Base-by-base conservation (phyloP, 2,113 vertebrate species). In the Tricholaema leucomelas region DNA sequence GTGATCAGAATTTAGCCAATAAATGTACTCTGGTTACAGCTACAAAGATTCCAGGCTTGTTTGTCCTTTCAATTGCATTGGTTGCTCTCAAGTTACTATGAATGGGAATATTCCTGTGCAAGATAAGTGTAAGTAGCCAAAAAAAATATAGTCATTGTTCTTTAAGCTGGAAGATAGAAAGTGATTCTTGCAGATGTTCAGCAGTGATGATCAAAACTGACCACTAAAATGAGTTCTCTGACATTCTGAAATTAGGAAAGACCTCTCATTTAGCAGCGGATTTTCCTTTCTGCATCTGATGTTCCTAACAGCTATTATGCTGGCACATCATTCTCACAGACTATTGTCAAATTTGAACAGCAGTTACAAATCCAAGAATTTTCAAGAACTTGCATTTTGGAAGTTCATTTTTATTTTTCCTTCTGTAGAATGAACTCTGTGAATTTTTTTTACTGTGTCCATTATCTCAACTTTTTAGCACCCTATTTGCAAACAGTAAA, bases 341-440 rank as follows among this genome's bases (percentile, higher is more conserved):
- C 54, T 81, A 86, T 91, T 96, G 88, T 96, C 96, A 85, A 79
- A 74, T 82, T 81, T 91, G 61, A 94, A 91, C 83, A 87, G 75
- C 28, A 87, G 55, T 59, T 92, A 83, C 40, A 85, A 82, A 70
- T 79, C 48, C 77, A 91, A 88, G 56, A 30, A 88, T 89, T 91
- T 89, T 83, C 63, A 90, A 86, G 90, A 78, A 91, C 86, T 96
- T 97, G 92, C 0, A 27, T 93, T 95, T 40, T 24, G 12, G 25
- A 35, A 50, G 24, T 52, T 91, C 30, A 3, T 5, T 76, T 65
- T 31, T 84, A 64, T 73, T 74, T 87, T 93, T 83, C 65, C 91
- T 74, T 72, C 56, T 71, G 35, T 60, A 71, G 87, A 86, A 92
- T 74, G 35, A 71, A 44, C 82, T 93, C 50, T 38, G 42, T 83